phyloP scores from a whole-genome alignment of 2,113 vertebrate genomes.

The Canis aureus region DNA sequence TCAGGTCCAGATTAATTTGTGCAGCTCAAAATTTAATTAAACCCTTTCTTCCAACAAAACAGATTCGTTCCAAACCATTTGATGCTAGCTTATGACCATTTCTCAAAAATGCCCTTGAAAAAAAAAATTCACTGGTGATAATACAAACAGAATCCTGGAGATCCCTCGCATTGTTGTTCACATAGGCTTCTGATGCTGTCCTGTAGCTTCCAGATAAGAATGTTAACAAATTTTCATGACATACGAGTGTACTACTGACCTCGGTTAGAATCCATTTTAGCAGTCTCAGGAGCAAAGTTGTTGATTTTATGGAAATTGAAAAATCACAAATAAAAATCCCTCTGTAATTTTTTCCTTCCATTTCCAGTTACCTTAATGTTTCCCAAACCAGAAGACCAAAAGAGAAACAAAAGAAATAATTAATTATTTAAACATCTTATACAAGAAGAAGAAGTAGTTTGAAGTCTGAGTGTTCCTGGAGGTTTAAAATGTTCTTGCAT shows the following conservation, averaged over 20 bases:
- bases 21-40: conserved; percentile 71
- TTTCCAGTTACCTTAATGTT: conserved; percentile 66
- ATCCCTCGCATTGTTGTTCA: background rate
- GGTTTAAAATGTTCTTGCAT: conserved; percentile 60
- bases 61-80: conserved; percentile 62
- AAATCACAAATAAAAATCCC: conserved; percentile 52
- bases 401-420: conserved; percentile 64
- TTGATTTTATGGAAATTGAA: conserved; percentile 61
- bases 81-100: conserved; percentile 15
- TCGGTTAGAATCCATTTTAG: background rate
- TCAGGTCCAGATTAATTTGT: conserved; percentile 69
- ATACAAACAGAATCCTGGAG: background rate
- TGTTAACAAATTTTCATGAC: background rate
- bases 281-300: conserved; percentile 29
- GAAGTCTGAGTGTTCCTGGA: conserved; percentile 66
- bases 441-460: conserved; percentile 58
- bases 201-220: background rate
- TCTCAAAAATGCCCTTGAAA: conserved; percentile 44
- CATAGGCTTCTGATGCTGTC: background rate
- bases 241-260: conserved; percentile 9
- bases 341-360: conserved; percentile 8
- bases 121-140: background rate
- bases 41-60: conserved; percentile 59
- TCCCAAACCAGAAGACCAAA: conserved; percentile 57
- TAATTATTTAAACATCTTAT: conserved; percentile 73